A percentile compares a stretch with the other conserved stretches of the same genome.
phyloP scores from a whole-genome alignment of 2,113 vertebrate genomes.

The Procapra przewalskii region DNA sequence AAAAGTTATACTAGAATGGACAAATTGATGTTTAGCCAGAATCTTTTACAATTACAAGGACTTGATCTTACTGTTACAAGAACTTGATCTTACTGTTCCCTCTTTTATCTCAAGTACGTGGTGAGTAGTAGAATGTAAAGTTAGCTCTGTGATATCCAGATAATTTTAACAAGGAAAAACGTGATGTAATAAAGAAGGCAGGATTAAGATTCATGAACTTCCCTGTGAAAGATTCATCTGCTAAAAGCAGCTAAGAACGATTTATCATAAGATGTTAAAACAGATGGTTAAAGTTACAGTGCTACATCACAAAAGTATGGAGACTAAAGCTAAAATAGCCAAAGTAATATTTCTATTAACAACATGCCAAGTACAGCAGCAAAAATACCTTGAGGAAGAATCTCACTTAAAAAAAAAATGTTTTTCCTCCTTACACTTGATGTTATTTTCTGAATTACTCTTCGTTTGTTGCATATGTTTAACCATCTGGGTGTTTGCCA shows the following conservation, averaged over 20 bases:
- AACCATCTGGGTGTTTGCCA: neutral
- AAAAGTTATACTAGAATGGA: neutral
- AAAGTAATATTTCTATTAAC: conserved; percentile 16
- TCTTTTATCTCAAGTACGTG: neutral
- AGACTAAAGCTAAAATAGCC: conserved; percentile 24
- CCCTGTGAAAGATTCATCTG: conserved; percentile 6
- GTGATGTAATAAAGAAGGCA: neutral
- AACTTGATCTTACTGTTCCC: neutral
- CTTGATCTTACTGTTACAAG: neutral
- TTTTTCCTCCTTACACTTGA: conserved; percentile 32
- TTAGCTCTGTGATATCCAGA: neutral
- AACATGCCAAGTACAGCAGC: conserved; percentile 45
- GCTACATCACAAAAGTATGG: neutral
- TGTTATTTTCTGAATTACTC: conserved; percentile 53
- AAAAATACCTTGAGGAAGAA: conserved; percentile 23
- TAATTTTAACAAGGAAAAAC: neutral
- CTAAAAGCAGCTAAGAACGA: neutral
- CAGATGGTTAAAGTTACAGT: conserved; percentile 29
- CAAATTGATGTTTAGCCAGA: neutral
- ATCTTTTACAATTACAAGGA: neutral
- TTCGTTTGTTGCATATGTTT: conserved; percentile 14
- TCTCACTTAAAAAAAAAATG: conserved; percentile 35
- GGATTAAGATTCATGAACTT: neutral
- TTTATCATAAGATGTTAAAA: neutral
- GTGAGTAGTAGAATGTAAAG: neutral